Conservation (phyloP, 2,113 vertebrate genomes). For the Scartelaos histophorus region DNA sequence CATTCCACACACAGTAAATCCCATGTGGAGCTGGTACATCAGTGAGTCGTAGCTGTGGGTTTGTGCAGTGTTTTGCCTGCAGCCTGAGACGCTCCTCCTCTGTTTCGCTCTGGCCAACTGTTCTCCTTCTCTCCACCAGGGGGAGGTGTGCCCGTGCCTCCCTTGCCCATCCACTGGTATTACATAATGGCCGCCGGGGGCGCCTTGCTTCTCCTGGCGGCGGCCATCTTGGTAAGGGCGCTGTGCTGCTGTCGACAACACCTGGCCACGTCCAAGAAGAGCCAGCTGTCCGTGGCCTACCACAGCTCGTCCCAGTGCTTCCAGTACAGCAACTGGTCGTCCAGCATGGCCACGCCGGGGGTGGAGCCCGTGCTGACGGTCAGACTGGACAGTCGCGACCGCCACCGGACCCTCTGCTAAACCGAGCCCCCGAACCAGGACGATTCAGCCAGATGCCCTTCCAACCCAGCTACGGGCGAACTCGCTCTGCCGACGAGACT, state of each 20-base stretch:
- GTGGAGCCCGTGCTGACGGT: slow-evolving; percentile 95
- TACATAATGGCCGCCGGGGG: slow-evolving; percentile 97
- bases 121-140: slow-evolving; percentile 98
- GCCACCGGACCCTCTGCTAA: slow-evolving; percentile 74
- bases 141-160: slow-evolving; percentile 94
- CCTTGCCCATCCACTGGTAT: slow-evolving; percentile 99
- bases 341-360: slow-evolving; percentile 79
- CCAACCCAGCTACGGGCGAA: not conserved
- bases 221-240: slow-evolving; percentile 91
- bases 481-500: not conserved
- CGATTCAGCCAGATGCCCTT: no score
- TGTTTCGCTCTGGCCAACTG: slow-evolving; percentile 84
- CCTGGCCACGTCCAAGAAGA: slow-evolving; percentile 96
- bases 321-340: slow-evolving; percentile 89
- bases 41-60: not conserved
- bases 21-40: no score
- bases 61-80: slow-evolving; percentile 67
- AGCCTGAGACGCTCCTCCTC: slow-evolving; percentile 56
- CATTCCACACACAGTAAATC: no score
- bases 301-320: slow-evolving; percentile 97
- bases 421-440: slow-evolving; percentile 14
- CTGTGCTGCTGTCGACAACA: slow-evolving; percentile 96
- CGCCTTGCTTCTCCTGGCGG: slow-evolving; percentile 93
- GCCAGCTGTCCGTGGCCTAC: slow-evolving; percentile 96
- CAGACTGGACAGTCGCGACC: slow-evolving; percentile 83